Evolutionary conservation across 2,888 invertebrate genomes (phyloP), one percentile per base, ranked within the genome.

Genomic region (Drosophila planitibia): DNA sequence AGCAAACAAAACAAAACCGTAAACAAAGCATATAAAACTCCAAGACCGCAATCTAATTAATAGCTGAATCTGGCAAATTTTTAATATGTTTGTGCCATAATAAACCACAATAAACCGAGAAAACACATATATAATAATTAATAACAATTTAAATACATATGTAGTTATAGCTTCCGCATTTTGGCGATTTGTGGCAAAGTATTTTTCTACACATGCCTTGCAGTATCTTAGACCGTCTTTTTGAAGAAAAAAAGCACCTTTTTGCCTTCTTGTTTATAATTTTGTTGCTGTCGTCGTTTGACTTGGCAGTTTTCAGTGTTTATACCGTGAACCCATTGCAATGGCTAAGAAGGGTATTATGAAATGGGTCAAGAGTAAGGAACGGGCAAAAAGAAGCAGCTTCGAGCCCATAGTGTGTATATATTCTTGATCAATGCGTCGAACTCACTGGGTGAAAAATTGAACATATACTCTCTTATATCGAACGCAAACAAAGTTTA

Each of bases 91-190:
- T 44, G 5, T 44, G 44, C 44, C 5, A 44, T 5, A 44, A 44
- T 25, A 25, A 47, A 16, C 47, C 25, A 47, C 47, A 25, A 16
- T 25, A 47, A 16, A 16, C 9, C 7, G 47, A 16, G 7, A 47
- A 25, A 47, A 25, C 16, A 16, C 25, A 47, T 47, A 25, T 25
- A 10, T 28, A 51, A 28, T 51, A 51, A 25, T 19, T 51, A 53
- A 54, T 22, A 54, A 25, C 16, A 16, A 22, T 22, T 35, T 54
- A 19, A 35, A 35, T 22, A 54, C 54, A 53, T 14, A 32, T 52
- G n/a, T 33, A 33, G 14, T n/a, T 22, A 22, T 22, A 19, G 54
- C 54, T 55, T 55, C 35, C 54, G 54, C 19, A 54, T 19, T 25
- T 19, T 16, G 25, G 25, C 47, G 25, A 47, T 47, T 47, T 9